A percentile compares a stretch with the other conserved stretches of the same genome.
Evolutionary conservation across 2,113 vertebrate species (phyloP).

Genomic region (Eclectus roratus): DNA sequence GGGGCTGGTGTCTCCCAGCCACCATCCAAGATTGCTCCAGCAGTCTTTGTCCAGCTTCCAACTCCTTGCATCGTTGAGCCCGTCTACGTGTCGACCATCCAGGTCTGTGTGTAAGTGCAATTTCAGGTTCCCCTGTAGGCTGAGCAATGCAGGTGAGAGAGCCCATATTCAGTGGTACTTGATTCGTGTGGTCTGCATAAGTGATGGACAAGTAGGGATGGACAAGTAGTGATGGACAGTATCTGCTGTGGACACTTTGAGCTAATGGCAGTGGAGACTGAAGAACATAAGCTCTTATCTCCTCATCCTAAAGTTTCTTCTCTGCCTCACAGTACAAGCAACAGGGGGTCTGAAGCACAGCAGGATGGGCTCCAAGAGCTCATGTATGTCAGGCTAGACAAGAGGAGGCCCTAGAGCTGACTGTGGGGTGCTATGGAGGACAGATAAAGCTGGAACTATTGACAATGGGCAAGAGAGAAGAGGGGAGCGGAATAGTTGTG

Average conservation of each 20-base stretch:
- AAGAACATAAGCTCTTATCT: not conserved
- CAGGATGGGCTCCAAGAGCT: not conserved
- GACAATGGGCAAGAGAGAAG: not conserved
- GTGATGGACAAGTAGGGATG: not conserved
- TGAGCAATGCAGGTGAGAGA: not conserved
- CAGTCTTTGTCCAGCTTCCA: not conserved
- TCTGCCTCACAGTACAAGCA: not conserved
- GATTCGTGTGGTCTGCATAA: not conserved
- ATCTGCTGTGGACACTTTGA: not conserved
- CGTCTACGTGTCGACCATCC: rapidly evolving
- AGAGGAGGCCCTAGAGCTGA: not conserved
- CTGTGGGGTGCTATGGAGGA: not conserved
- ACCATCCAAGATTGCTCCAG: not conserved
- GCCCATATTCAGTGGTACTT: not conserved
- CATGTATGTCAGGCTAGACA: not conserved
- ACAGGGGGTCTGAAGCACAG: not conserved
- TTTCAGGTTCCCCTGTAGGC: not conserved
- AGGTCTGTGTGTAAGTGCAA: not conserved
- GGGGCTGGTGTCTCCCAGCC: not conserved
- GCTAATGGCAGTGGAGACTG: not conserved
- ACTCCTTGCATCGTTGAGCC: not conserved
- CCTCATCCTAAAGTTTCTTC: not conserved
- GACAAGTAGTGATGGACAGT: not conserved
- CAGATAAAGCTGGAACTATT: not conserved
- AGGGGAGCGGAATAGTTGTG: not conserved